Base-by-base conservation (phyloP, 2,113 vertebrate species). In the Dicrurus megarhynchus region DNA sequence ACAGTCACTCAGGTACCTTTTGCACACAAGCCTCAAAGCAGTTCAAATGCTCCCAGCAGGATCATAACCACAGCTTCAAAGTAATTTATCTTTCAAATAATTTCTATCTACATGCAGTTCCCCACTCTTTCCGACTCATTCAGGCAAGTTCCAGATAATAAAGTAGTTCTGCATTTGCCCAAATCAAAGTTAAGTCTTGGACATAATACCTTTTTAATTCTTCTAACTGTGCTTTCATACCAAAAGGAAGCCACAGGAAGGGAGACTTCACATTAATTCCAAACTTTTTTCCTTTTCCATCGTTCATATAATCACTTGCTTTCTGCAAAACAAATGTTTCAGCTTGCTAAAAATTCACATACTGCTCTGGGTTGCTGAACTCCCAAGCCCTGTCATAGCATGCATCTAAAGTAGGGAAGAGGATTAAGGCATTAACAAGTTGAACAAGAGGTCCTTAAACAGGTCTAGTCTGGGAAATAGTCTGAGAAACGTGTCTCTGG, bases 351-450 rank as follows among this genome's bases (percentile, higher is more conserved):
- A 35, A 88, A 67, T 28, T 69, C 71, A 59, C 28, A 21, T 7
- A 13, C 44, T 75, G 42, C 60, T 89, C 60, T 47, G 52, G n/a
- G 24, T 26, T 87, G 73, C 60, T 84, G 49, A 95, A 87, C 67
- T 89, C 65, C 26, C n/a, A 77, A 93, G 68, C 63, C 76, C 64
- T 89, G 71, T 63, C 86, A 80, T 80, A 95, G 88, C 76, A 92
- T 8, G 44, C 52, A 81, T 35, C 63, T 92, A 47, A 90, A 84
- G 80, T 4, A 90, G 64, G 5, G 89, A 87, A 87, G 89, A 95
- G 93, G 95, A 97, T 95, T 96, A 96, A 92, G 53, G 95, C 41
- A 95, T 94, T 96, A 96, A 81, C 52, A 70, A 93, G 68, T 93
- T 90, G 86, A 95, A 89, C 89, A 95, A 94, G 93, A 94, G 86